A percentile compares a stretch with the other conserved stretches of the same genome.
These are phyloP conservation scores for Eulimnadia texana DNA, from an alignment of 1,140 invertebrate species.

Conservation along the genomic window DNA sequence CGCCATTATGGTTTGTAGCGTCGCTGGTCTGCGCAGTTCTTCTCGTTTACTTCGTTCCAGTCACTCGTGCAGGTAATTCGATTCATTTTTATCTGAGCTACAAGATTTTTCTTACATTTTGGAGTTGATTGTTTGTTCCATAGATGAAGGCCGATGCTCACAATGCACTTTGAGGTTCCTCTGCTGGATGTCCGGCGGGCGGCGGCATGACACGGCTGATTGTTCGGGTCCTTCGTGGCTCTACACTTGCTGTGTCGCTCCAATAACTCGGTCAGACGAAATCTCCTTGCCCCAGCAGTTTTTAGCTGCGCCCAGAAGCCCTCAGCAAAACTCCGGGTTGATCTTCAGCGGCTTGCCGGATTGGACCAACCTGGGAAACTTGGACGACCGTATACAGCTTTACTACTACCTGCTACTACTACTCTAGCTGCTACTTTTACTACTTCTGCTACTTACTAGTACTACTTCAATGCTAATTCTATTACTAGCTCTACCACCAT, in stretches of 20 bases:
- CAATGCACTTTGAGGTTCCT: constrained; percentile 22
- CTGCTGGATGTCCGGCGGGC: constrained; percentile 22
- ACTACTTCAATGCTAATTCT: no score
- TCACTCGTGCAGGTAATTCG: no score
- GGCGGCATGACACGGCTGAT: constrained; percentile 16
- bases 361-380: neutral
- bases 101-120: no score
- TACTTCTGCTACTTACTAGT: no score
- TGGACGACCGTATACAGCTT: neutral
- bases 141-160: constrained; percentile 8
- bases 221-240: constrained; percentile 20
- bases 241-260: constrained; percentile 37
- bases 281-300: neutral
- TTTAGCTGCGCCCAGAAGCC: neutral
- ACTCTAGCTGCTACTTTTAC: no score
- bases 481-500: no score
- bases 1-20: no score
- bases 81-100: no score
- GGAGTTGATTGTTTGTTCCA: no score
- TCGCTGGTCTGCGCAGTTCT: no score
- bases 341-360: neutral
- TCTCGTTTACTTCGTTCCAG: no score
- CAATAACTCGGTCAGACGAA: constrained; percentile 41
- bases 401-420: no score
- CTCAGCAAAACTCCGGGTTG: neutral